Conservation (phyloP, 2,888 invertebrate genomes). For the Scaptomyza flava region DNA sequence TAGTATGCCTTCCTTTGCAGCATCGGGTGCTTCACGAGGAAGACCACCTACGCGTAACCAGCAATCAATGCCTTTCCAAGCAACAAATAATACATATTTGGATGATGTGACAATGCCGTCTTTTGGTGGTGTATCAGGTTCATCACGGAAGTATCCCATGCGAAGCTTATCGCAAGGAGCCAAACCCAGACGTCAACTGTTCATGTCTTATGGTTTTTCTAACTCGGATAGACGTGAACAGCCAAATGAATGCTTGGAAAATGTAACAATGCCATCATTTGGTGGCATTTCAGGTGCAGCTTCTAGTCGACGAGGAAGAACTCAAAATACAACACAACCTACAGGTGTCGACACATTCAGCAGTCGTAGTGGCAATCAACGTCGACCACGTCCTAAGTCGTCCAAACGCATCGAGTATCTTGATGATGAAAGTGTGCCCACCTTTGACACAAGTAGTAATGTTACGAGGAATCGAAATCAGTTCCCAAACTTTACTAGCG, state of each 20-base stretch:
- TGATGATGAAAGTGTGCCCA: constrained; percentile 10
- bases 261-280: constrained; percentile 26
- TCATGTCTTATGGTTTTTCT: not conserved
- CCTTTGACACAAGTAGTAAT: not conserved
- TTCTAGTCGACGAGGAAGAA: not conserved
- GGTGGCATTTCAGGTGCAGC: not conserved
- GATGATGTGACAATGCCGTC: constrained; percentile 42
- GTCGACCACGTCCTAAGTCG: not conserved
- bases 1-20: constrained; percentile 29
- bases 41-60: not conserved
- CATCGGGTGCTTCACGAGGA: constrained; percentile 14
- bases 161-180: constrained; percentile 23
- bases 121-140: not conserved
- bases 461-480: not conserved
- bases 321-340: constrained; percentile 6
- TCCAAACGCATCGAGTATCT: constrained; percentile 10
- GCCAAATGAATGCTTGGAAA: constrained; percentile 13
- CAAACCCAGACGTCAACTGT: not conserved
- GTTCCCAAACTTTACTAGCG: not conserved
- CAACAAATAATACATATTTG: not conserved
- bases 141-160: not conserved
- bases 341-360: not conserved
- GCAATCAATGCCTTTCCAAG: constrained; percentile 18
- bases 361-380: not conserved
- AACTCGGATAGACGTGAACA: not conserved